Base-by-base conservation (phyloP, 2,797 vertebrate genomes). In the Enteromius treurensis region DNA sequence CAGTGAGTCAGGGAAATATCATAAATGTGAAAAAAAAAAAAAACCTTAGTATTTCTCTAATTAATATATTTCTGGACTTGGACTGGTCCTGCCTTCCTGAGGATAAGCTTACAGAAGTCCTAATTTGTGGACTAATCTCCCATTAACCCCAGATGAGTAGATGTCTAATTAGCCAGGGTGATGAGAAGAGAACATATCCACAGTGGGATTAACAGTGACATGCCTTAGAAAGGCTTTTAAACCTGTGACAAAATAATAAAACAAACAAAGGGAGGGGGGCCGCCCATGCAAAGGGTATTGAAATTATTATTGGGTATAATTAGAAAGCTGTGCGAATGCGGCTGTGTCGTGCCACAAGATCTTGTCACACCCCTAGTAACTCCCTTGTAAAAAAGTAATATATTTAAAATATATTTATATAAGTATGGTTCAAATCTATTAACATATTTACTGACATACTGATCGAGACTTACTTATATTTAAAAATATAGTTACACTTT, bases 101-200 rank as follows among this genome's bases (percentile, higher is more conserved):
- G 19, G 60, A 70, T 81, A 77, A 85, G 58, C 42, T 77, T 69
- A 68, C 37, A 68, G 77, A 85, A 71, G 58, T 69, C 73, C 76
- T 86, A 70, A 85, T 58, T 73, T 64, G 65, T 82, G 68, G 71
- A 86, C 83, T 69, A 79, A 64, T 84, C 73, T 87, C 10, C 58
- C 74, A 83, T 88, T 88, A 88, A 82, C 87, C 80, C 82, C 80
- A 82, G 77, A 68, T 79, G 73, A 82, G 71, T 83, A 77, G 78
- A 81, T 77, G 68, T 85, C 71, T 87, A 79, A 87, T 86, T 78
- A 84, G 81, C 29, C 80, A 37, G 64, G 53, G 74, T 77, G 70
- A 49, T 77, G 45, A 45, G 42, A 81, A 37, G 69, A 2, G 29
- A 74, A 81, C 55, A 37, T 45, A 81, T 74, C 60, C 80, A 81